Evolutionary conservation across 2,888 invertebrate species (phyloP).

Genomic region (Phaedon cochleariae): DNA sequence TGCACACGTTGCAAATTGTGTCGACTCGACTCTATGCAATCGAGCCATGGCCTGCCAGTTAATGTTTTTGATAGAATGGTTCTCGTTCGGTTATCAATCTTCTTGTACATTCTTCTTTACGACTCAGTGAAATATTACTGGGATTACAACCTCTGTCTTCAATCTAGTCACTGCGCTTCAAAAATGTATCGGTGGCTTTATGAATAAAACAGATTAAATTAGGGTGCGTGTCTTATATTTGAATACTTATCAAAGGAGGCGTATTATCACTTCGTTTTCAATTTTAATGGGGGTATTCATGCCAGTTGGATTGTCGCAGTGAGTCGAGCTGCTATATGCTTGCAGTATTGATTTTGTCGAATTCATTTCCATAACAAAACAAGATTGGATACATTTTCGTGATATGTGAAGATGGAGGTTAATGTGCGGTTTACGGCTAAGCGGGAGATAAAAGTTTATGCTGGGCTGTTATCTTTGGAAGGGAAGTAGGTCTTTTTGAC

Average conservation of each 20-base stretch:
- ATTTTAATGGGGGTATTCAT: constrained; percentile 36
- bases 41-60: constrained; percentile 54
- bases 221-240: constrained; percentile 38
- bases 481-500: not conserved
- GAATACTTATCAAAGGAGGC: constrained; percentile 32
- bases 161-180: constrained; percentile 39
- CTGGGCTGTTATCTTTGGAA: not conserved
- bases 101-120: constrained; percentile 52
- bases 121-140: constrained; percentile 56
- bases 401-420: not conserved
- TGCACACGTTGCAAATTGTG: constrained; percentile 60
- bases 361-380: constrained; percentile 2
- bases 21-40: constrained; percentile 49
- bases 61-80: constrained; percentile 57
- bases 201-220: constrained; percentile 51
- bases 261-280: constrained; percentile 39
- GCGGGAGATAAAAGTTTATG: not conserved
- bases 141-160: constrained; percentile 50
- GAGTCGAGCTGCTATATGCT: not conserved
- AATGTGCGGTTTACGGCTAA: not conserved
- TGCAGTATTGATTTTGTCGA: not conserved
- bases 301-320: constrained; percentile 36
- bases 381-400: not conserved
- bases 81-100: constrained; percentile 58
- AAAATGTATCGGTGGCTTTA: constrained; percentile 48